These are phyloP conservation scores for Cirrhinus mrigala DNA, from an alignment of 2,797 vertebrate genomes.

Conservation along the genomic window DNA sequence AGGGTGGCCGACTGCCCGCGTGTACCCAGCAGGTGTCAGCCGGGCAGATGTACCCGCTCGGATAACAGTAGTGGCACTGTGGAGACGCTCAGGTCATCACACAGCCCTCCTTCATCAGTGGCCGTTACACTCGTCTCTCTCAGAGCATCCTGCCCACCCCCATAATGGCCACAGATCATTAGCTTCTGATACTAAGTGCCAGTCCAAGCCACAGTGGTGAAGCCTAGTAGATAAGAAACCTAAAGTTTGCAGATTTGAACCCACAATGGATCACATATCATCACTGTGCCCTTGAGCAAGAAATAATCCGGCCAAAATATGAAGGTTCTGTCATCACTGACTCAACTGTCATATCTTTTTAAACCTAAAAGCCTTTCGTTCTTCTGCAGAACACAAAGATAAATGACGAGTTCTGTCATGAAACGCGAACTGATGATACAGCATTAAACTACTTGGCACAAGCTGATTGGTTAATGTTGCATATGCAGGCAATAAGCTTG, in stretches of 20 bases:
- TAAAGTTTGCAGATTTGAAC: background rate
- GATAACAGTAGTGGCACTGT: slow-evolving; percentile 77
- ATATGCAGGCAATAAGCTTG: no score
- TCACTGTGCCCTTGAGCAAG: background rate
- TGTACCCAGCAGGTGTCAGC: slow-evolving; percentile 84
- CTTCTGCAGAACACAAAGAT: no score
- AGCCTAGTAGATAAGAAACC: background rate
- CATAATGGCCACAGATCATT: slow-evolving; percentile 41
- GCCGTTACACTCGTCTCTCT: slow-evolving; percentile 34
- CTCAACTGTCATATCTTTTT: background rate
- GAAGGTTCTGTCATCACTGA: background rate
- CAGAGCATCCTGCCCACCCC: slow-evolving; percentile 48
- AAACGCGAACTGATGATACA: no score
- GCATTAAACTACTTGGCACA: no score
- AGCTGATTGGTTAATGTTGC: no score
- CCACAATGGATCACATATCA: background rate
- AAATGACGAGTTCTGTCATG: no score
- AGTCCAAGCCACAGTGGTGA: slow-evolving; percentile 15
- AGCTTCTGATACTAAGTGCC: slow-evolving; percentile 35
- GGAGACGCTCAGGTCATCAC: slow-evolving; percentile 27
- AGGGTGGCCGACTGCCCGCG: slow-evolving; percentile 48
- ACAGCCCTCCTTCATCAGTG: slow-evolving; percentile 33
- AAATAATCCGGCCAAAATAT: background rate
- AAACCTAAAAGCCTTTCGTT: background rate
- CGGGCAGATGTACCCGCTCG: slow-evolving; percentile 78